Evolutionary conservation across 2,888 invertebrate genomes (phyloP).

Genomic region (Lasius platythorax): DNA sequence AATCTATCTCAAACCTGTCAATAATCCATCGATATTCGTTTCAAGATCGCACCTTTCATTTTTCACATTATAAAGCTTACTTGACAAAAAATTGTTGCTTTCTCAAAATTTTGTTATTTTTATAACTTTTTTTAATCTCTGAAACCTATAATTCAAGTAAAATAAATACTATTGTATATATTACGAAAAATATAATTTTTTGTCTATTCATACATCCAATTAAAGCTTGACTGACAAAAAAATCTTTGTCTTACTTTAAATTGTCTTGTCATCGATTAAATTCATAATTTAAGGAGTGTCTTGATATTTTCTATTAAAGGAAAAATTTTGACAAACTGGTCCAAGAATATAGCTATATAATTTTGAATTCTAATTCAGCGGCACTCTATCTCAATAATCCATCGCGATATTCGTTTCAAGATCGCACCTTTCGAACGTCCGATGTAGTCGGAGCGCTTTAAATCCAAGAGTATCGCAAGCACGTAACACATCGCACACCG

Average conservation of each 20-base stretch:
- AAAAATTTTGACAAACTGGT: background rate
- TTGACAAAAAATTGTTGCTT: no score
- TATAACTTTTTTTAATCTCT: no score
- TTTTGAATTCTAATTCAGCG: background rate
- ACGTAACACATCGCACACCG: constrained; percentile 25
- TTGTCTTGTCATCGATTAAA: no score
- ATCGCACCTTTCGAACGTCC: constrained; percentile 18
- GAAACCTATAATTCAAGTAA: no score
- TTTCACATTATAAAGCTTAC: no score
- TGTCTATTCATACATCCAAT: no score
- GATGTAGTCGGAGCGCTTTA: background rate
- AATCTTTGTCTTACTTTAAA: no score
- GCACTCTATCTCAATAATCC: background rate
- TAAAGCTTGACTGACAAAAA: no score
- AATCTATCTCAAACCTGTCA: background rate
- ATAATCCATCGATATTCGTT: background rate
- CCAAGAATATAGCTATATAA: background rate
- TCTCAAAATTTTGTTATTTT: no score
- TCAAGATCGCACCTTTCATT: constrained; percentile 14
- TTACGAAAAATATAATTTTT: no score
- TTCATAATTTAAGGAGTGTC: background rate
- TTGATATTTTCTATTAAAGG: background rate
- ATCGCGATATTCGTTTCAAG: background rate
- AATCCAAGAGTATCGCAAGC: constrained; percentile 39
- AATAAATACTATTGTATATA: no score